phyloP scores from a whole-genome alignment of 2,113 vertebrate genomes.

The Grammatotria lemairii region DNA sequence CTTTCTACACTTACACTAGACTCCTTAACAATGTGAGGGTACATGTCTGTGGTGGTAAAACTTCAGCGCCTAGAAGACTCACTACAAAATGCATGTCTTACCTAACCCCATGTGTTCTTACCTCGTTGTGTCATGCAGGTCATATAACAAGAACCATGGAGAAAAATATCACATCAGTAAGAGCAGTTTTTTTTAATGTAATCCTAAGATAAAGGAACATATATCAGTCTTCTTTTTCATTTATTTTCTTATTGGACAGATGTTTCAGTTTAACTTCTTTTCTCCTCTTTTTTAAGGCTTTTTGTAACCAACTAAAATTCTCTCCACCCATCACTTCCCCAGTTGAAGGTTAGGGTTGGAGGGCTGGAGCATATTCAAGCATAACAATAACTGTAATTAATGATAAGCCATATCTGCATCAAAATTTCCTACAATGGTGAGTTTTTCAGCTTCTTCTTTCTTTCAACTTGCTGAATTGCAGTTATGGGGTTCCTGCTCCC shows the following conservation, averaged over 20 bases:
- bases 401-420: neutral
- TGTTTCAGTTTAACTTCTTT: neutral
- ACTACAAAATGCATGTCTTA: neutral
- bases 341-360: neutral
- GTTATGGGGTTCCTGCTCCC: neutral
- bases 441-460: neutral
- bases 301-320: neutral
- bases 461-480: neutral
- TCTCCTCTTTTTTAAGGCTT: neutral
- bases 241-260: neutral
- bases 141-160: neutral
- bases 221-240: neutral
- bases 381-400: neutral
- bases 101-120: neutral
- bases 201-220: neutral
- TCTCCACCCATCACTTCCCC: neutral
- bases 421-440: neutral
- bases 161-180: neutral
- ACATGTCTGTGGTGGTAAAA: neutral
- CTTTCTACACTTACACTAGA: neutral
- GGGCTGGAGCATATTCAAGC: neutral
- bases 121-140: neutral
- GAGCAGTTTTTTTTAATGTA: neutral
- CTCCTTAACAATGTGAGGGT: neutral
- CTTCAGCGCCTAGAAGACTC: neutral